Evolutionary conservation across 2,113 vertebrate genomes (phyloP).

Genomic region (Lepus timidus): DNA sequence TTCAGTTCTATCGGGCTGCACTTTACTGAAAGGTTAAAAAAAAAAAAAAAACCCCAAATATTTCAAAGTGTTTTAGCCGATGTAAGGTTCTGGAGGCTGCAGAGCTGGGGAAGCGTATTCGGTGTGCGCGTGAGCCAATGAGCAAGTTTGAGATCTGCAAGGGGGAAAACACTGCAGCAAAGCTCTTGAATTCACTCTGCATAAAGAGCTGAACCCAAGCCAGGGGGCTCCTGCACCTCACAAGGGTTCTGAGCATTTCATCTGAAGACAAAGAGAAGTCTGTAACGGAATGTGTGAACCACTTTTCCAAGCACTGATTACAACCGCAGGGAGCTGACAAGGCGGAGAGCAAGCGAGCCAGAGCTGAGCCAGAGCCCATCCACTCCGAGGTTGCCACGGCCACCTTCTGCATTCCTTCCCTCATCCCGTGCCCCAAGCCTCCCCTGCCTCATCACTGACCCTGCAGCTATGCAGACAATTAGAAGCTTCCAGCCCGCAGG

Average conservation of each 20-base stretch:
- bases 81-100: slow-evolving; percentile 13
- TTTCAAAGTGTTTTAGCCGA: slow-evolving; percentile 20
- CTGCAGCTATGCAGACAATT: neutral
- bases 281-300: slow-evolving; percentile 75
- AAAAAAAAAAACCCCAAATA: neutral
- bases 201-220: slow-evolving; percentile 30
- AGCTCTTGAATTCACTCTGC: slow-evolving; percentile 10
- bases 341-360: slow-evolving; percentile 21
- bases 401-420: neutral
- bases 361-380: neutral
- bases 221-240: slow-evolving; percentile 55
- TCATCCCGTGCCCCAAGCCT: accelerated
- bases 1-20: slow-evolving; percentile 8
- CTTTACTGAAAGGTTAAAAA: neutral
- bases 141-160: neutral
- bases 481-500: neutral
- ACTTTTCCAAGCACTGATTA: slow-evolving; percentile 53
- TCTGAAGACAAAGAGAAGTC: slow-evolving; percentile 72
- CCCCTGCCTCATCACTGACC: neutral
- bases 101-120: neutral
- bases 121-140: neutral
- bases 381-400: neutral
- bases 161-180: neutral
- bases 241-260: slow-evolving; percentile 60
- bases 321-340: slow-evolving; percentile 4